phyloP scores from a whole-genome alignment of 2,113 vertebrate genomes.

The Mus spicilegus region DNA sequence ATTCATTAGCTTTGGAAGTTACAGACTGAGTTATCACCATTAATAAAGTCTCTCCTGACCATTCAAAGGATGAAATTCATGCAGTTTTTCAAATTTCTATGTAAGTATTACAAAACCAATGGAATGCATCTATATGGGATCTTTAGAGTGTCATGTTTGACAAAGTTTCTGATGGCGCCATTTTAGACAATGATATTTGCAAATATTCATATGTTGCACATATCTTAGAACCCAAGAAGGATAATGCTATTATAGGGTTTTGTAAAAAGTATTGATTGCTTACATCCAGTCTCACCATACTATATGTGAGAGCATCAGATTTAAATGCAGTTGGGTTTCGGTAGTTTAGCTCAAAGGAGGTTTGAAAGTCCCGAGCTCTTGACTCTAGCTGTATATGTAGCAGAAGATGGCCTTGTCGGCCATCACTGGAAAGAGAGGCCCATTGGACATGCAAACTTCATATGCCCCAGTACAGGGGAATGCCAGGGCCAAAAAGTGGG shows the following conservation, averaged over 20 bases:
- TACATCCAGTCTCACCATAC: neutral
- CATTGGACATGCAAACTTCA: too few relatives aligned
- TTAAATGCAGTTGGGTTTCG: neutral
- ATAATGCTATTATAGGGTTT: neutral
- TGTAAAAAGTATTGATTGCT: neutral
- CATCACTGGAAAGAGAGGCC: too few relatives aligned
- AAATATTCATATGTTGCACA: neutral
- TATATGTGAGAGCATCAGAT: neutral
- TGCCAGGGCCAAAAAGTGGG: too few relatives aligned
- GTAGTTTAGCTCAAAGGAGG: neutral
- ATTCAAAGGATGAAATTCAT: neutral
- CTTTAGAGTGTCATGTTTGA: neutral
- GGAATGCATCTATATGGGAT: neutral
- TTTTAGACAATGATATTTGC: neutral
- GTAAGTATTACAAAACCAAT: neutral
- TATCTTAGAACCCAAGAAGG: neutral
- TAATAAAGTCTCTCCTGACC: neutral
- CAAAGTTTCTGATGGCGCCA: conserved; percentile 2
- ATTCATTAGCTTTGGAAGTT: neutral
- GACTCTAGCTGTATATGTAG: too few relatives aligned
- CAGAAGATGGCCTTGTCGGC: too few relatives aligned
- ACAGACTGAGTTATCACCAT: neutral
- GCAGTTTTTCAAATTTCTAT: neutral
- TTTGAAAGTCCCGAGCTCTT: neutral
- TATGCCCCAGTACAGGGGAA: too few relatives aligned